These are phyloP conservation scores for Nothura maculosa DNA, from an alignment of 2,797 vertebrate species.

Conservation along the genomic window DNA sequence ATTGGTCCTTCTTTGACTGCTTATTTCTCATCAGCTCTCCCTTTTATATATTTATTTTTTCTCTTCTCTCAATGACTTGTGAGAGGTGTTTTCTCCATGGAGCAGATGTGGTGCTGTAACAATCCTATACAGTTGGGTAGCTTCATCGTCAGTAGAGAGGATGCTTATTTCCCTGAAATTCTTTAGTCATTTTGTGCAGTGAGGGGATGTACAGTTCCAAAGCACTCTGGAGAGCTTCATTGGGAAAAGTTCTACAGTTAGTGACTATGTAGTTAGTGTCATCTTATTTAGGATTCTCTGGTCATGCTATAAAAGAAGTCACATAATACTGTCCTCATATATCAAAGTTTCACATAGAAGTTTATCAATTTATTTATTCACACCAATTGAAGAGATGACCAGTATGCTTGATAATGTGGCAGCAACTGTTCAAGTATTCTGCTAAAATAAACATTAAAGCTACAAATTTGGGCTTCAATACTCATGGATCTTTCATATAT, in stretches of 20 bases:
- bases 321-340: not conserved
- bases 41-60: not conserved
- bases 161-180: not conserved
- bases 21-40: not conserved
- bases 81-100: not conserved
- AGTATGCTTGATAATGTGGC: not conserved
- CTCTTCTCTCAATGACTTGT: not conserved
- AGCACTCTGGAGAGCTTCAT: not conserved
- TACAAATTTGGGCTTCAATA: not conserved
- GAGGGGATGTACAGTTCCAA: not conserved
- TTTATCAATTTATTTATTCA: not conserved
- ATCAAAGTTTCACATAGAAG: not conserved
- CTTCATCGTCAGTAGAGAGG: not conserved
- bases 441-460: not conserved
- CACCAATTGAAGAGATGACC: not conserved
- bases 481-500: fast-evolving
- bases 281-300: not conserved
- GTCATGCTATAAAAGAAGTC: not conserved
- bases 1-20: not conserved
- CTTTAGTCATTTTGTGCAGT: not conserved
- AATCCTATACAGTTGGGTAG: not conserved
- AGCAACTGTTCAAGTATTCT: not conserved
- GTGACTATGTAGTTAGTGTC: not conserved
- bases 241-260: not conserved
- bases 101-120: not conserved